phyloP scores from a whole-genome alignment of 2,797 vertebrate species.

The Siniperca undulata region DNA sequence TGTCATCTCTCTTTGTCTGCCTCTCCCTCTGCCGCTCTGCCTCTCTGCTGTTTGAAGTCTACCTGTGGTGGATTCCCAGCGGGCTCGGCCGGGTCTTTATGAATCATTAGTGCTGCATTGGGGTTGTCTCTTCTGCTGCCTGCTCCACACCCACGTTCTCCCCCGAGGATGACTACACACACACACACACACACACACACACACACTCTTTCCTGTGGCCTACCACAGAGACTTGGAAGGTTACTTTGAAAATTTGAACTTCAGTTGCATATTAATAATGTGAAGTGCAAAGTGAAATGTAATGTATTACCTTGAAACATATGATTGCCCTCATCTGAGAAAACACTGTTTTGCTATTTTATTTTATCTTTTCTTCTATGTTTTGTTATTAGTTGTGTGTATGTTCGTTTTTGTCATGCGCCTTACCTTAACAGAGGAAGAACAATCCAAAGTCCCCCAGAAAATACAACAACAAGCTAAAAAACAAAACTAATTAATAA shows the following conservation, averaged over 20 bases:
- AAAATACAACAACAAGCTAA: neutral
- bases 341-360: neutral
- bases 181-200: conserved; percentile 6
- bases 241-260: conserved; percentile 38
- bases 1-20: neutral
- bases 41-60: conserved; percentile 30
- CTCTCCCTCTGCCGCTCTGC: neutral
- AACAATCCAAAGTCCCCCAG: neutral
- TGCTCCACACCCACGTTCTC: conserved; percentile 25
- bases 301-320: neutral
- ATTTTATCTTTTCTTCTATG: neutral
- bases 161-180: neutral
- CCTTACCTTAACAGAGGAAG: neutral
- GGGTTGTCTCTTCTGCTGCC: conserved; percentile 22
- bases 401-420: neutral
- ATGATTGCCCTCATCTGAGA: neutral
- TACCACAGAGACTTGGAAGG: neutral
- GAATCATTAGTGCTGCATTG: conserved; percentile 51
- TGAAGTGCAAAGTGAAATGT: neutral
- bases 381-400: neutral
- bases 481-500: neutral
- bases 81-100: conserved; percentile 43
- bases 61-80: conserved; percentile 38
- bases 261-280: conserved; percentile 23
- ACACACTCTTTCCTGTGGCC: neutral